phyloP scores from a whole-genome alignment of 2,797 vertebrate species.

The Sciurus carolinensis region DNA sequence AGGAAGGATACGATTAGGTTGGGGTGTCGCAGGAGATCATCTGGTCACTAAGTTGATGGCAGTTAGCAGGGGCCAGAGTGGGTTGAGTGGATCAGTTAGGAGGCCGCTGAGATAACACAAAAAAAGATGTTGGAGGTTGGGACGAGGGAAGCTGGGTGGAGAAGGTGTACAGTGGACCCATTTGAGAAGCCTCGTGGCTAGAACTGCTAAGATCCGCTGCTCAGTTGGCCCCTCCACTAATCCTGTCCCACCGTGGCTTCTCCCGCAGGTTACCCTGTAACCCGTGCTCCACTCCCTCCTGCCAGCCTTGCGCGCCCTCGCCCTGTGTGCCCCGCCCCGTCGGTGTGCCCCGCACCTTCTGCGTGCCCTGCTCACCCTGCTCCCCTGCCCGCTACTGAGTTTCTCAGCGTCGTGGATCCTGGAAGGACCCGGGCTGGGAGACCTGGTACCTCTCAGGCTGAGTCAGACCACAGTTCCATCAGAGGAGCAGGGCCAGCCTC shows the following conservation, averaged over 20 bases:
- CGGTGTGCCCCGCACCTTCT: slow-evolving; percentile 35
- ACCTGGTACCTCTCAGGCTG: neutral
- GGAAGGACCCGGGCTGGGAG: neutral
- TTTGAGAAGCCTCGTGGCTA: neutral
- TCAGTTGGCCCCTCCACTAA: neutral
- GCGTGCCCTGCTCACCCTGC: slow-evolving; percentile 60
- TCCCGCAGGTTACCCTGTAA: slow-evolving; percentile 73
- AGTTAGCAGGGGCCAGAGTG: neutral
- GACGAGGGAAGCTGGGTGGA: neutral
- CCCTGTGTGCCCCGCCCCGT: neutral
- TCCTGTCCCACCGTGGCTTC: neutral
- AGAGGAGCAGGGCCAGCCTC: neutral
- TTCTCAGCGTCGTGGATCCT: neutral
- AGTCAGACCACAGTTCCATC: neutral
- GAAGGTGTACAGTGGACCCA: fast-evolving
- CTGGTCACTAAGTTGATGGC: neutral
- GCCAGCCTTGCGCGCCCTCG: neutral
- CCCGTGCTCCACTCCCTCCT: slow-evolving; percentile 58
- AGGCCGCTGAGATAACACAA: neutral
- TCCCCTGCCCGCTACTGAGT: slow-evolving; percentile 50
- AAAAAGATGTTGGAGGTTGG: neutral
- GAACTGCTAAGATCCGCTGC: neutral
- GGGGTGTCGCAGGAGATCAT: neutral
- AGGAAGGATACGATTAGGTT: neutral
- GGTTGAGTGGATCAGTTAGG: neutral